Evolutionary conservation across 2,113 vertebrate species (phyloP), one percentile per base, ranked within the genome.

Genomic region (Cynocephalus volans): DNA sequence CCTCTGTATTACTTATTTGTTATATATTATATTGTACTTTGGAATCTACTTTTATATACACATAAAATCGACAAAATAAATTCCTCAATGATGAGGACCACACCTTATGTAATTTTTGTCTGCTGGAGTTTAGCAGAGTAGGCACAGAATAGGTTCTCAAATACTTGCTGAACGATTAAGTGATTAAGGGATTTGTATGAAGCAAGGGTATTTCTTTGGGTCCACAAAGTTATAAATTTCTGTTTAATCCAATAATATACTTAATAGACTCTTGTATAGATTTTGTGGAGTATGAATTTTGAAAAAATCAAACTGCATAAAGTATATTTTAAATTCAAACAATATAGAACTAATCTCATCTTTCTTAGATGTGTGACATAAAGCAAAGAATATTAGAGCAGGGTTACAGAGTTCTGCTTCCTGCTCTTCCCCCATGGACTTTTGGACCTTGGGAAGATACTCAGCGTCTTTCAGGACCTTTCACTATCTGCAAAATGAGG

Each of bases 191-290:
- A 72, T 45, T 93, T 60, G 15, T 79, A 31, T 73, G 83, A 97
- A 91, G 19, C 50, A 41, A 21, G 14, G 17, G 0, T 92, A 62
- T 69, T 93, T 86, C 48, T 73, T 48, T 79, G 62, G 14, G 14
- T 56, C 45, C 56, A 65, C 64, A 89, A 36, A 75, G 70, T 79
- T 81, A 94, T 33, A 96, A 89, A 87, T 81, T 77, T 21, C n/a
- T 65, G 0, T 88, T 85, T 84, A 91, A 88, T 96, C 23, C 50
- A 67, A 56, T 73, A 13, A 41, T 75, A 31, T 92, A 23, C 24
- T 72, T 56, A 70, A 58, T 24, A 91, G 41, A 70, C 6, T 80
- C 1, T 23, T 54, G 9, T 54, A n/a, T 36, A 95, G 91, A 72
- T 70, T 80, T 76, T 88, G 12, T 23, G 8, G 36, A 26, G 89